Conservation (phyloP, 1,140 invertebrate genomes). For the Formica selysi region DNA sequence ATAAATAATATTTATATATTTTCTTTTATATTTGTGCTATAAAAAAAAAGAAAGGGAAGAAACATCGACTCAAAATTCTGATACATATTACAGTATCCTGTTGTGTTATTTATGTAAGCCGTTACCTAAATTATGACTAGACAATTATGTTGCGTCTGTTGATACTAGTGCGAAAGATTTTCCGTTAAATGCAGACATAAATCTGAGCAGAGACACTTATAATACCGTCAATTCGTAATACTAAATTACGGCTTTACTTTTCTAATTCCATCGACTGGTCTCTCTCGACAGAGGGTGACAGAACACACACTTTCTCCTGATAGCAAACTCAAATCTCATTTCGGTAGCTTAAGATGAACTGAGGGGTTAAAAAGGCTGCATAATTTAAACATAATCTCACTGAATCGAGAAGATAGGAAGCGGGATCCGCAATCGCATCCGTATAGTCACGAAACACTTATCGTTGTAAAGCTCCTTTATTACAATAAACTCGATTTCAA, state of each 20-base stretch:
- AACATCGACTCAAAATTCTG: background rate
- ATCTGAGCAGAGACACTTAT: background rate
- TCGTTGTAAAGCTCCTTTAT: background rate
- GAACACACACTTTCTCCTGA: background rate
- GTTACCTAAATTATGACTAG: background rate
- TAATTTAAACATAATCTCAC: slow-evolving; percentile 23
- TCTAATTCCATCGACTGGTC: background rate
- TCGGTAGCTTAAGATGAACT: background rate
- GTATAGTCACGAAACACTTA: background rate
- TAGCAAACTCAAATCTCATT: background rate
- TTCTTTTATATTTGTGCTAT: background rate
- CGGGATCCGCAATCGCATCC: background rate
- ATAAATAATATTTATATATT: background rate
- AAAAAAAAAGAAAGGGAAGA: background rate
- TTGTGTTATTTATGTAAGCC: background rate
- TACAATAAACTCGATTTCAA: background rate
- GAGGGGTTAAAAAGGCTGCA: slow-evolving; percentile 4
- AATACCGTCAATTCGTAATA: slow-evolving; percentile 43
- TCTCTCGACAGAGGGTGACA: background rate
- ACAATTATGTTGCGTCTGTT: slow-evolving; percentile 20
- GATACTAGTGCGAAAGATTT: background rate
- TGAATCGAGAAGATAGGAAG: slow-evolving; percentile 20
- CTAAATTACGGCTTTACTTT: slow-evolving; percentile 37
- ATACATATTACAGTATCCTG: background rate
- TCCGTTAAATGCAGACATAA: slow-evolving; percentile 19